phyloP scores from a whole-genome alignment of 1,140 invertebrate genomes.

The Antheraea pernyi region DNA sequence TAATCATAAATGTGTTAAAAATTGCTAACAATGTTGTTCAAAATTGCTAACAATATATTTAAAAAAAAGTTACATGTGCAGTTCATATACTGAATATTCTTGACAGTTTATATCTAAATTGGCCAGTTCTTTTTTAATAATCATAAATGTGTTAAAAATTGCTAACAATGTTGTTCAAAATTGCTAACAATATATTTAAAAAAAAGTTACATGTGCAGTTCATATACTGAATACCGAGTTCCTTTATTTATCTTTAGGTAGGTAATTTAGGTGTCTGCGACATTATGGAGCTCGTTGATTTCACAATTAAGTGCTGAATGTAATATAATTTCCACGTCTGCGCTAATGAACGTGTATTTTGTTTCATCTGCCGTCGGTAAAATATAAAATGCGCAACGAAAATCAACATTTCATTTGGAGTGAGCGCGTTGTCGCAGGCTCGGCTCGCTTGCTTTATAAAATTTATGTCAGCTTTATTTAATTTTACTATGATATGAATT shows the following conservation, averaged over 20 bases:
- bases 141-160: too few relatives aligned
- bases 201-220: too few relatives aligned
- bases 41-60: too few relatives aligned
- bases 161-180: too few relatives aligned
- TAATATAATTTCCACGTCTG: slow-evolving; percentile 62
- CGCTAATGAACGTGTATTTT: slow-evolving; percentile 71
- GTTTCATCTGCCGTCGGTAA: slow-evolving; percentile 56
- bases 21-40: too few relatives aligned
- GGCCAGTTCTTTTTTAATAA: too few relatives aligned
- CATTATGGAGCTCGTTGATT: slow-evolving; percentile 35
- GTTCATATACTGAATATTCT: too few relatives aligned
- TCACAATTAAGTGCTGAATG: slow-evolving; percentile 59
- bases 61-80: too few relatives aligned
- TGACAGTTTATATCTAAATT: too few relatives aligned
- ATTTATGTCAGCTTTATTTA: slow-evolving; percentile 48
- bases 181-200: too few relatives aligned
- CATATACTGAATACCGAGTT: too few relatives aligned
- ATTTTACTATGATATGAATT: not conserved
- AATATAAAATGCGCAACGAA: slow-evolving; percentile 50
- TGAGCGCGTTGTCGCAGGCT: slow-evolving; percentile 19
- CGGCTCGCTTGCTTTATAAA: slow-evolving; percentile 37
- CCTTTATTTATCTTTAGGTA: not conserved
- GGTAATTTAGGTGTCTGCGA: slow-evolving; percentile 1
- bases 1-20: too few relatives aligned
- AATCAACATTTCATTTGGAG: slow-evolving; percentile 67